phyloP scores from a whole-genome alignment of 2,113 vertebrate species.

The Asarcornis scutulata region DNA sequence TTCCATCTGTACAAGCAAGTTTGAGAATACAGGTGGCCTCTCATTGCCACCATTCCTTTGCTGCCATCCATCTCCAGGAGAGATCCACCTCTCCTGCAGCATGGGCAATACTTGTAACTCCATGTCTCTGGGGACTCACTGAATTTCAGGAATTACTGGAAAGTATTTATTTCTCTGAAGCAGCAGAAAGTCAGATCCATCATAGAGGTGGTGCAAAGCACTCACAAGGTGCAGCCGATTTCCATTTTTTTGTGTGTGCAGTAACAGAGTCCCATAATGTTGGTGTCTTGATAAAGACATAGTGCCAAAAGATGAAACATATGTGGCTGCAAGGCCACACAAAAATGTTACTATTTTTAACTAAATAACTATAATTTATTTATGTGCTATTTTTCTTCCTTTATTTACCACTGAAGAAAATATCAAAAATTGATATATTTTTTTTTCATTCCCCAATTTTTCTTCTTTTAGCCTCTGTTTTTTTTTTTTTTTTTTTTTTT shows the following conservation, averaged over 20 bases:
- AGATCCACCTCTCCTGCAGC: fast-evolving
- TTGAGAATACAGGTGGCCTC: neutral
- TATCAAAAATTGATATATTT: neutral
- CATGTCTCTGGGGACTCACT: neutral
- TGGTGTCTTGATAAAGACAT: neutral
- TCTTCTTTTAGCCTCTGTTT: neutral
- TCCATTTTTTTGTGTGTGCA: neutral
- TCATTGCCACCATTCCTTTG: fast-evolving
- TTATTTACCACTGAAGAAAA: neutral
- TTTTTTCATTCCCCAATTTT: neutral
- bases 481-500: neutral
- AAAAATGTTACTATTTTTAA: neutral
- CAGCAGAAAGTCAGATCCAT: neutral
- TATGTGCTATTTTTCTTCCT: neutral
- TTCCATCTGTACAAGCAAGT: neutral
- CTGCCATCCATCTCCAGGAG: neutral
- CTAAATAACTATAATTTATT: neutral
- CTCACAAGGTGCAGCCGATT: neutral
- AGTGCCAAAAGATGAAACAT: neutral
- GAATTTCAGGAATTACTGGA: neutral
- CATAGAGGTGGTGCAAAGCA: neutral
- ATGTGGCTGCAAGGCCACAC: neutral
- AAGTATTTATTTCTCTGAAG: neutral
- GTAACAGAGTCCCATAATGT: neutral
- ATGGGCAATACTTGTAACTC: neutral